Evolutionary conservation across 1,140 invertebrate genomes (phyloP), one percentile per base, ranked within the genome.

Genomic region (Pseudachorutes palmiensis): DNA sequence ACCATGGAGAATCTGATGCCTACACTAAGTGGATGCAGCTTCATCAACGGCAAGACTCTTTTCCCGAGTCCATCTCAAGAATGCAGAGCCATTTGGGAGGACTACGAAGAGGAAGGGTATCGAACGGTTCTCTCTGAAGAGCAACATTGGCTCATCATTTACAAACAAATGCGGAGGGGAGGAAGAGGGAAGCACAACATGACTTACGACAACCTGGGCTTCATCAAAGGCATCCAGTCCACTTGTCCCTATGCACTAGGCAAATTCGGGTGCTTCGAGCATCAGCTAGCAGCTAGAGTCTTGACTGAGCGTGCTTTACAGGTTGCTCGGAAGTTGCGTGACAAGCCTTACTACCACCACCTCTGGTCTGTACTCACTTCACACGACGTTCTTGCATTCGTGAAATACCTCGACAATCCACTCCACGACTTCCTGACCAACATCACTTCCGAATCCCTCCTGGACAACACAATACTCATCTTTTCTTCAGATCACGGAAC

Each of bases 401-500:
- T 45, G 68, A 68, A 24, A 69, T 72, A 30, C 59, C 62, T 49
- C 36, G 72, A 48, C 28, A 51, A 73, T 64, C 64, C 70, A 2
- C 64, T 69, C 61, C 68, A 71, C 26, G 29, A 76, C 74, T 9
- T 70, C 48, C 61, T 79, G 76, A 68, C 70, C 28, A 57, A 58
- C 22, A 70, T 66, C 12, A 14, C 69, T 22, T 30, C 33, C 2
- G 24, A 65, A 32, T 36, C 33, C n/a, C 64, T 24, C 26, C 45
- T 83, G 2, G 77, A 81, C 30, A 77, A 77, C 19, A 85, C 85
- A 0, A 76, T 83, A 0, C 76, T 97, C 0, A 81, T 97, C 31
- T 83, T 95, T 22, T 81, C 93, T 70, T 94, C 92, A 74, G 94
- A 98, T 78, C 94, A 97, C 77, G 94, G 94, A 0, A 87, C 94